Evolutionary conservation across 2,888 invertebrate species (phyloP).

Genomic region (Troides helena): DNA sequence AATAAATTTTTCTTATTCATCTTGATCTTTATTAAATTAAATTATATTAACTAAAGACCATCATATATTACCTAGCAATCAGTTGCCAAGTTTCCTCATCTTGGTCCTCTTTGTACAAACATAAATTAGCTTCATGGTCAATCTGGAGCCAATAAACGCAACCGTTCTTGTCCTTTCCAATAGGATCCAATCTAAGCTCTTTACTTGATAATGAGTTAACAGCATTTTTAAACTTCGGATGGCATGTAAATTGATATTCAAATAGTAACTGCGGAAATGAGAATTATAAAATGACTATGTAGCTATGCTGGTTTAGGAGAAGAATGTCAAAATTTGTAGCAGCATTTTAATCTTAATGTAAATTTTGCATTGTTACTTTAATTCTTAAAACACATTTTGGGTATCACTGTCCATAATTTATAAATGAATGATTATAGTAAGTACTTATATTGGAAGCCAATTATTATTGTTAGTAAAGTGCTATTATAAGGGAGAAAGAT

Average conservation of each 20-base stretch:
- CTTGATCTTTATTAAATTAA: no score
- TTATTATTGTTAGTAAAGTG: no score
- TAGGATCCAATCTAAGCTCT: slow-evolving; percentile 91
- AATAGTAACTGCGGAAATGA: slow-evolving; percentile 85
- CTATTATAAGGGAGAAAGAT: no score
- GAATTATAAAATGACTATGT: not conserved
- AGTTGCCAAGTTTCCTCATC: slow-evolving; percentile 98
- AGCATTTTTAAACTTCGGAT: slow-evolving; percentile 94
- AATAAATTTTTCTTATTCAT: no score
- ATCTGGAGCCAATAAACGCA: slow-evolving; percentile 96
- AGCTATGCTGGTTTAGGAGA: not conserved
- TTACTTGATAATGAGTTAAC: slow-evolving; percentile 88
- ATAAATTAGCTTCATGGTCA: slow-evolving; percentile 92
- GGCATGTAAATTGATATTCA: slow-evolving; percentile 96
- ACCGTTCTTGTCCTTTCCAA: slow-evolving; percentile 95
- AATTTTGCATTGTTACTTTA: no score
- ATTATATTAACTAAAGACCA: no score
- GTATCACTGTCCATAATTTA: no score
- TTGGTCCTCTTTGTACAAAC: slow-evolving; percentile 96
- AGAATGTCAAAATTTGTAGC: no score
- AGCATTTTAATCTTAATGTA: no score
- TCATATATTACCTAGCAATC: slow-evolving; percentile 85
- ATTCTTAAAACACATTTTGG: no score
- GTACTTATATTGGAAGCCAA: no score
- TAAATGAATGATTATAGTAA: no score